Evolutionary conservation across 1,140 invertebrate genomes (phyloP), one percentile per base, ranked within the genome.

Genomic region (Microplitis demolitor): DNA sequence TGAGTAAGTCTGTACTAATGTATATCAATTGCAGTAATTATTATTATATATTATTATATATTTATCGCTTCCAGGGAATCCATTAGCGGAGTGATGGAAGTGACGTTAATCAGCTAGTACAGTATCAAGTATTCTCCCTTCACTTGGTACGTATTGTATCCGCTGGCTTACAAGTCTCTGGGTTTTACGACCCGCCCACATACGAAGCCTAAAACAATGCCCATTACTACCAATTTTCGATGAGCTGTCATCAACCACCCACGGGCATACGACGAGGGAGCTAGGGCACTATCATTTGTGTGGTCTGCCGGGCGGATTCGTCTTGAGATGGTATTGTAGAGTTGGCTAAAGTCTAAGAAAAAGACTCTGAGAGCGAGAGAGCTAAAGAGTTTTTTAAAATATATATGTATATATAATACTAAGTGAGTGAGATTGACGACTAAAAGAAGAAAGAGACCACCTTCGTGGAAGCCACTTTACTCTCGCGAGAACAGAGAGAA

Each of bases 401-500:
- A n/a, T 64, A 14, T 33, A 64, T 33, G 34, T n/a, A 14, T 37
- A 64, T 56, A 56, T 56, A 81, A 78, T 45, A 45, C 39, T 79
- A 79, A 64, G 62, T 54, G 39, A 53, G 66, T 78, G 74, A 82
- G 80, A 82, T 79, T 24, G 24, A 31, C 24, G 56, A 58, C 39
- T 45, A 58, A 58, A 58, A 58, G 24, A 58, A 58, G 56, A 58
- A 31, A 79, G 74, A 82, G 80, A 82, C 80, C 80, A 82, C 80
- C 80, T 79, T 82, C 80, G 80, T 82, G 76, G 80, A 82, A 79
- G 76, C 77, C 78, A 78, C 78, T 80, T 81, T 82, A 80, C 79
- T 76, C 61, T 62, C 14, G 60, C 39, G 35, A 62, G 68, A 37
- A 64, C 63, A 69, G 53, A 69, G 54, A 63, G 68, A 64, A 62